Evolutionary conservation across 2,888 invertebrate genomes (phyloP).

Genomic region (Empis livida): DNA sequence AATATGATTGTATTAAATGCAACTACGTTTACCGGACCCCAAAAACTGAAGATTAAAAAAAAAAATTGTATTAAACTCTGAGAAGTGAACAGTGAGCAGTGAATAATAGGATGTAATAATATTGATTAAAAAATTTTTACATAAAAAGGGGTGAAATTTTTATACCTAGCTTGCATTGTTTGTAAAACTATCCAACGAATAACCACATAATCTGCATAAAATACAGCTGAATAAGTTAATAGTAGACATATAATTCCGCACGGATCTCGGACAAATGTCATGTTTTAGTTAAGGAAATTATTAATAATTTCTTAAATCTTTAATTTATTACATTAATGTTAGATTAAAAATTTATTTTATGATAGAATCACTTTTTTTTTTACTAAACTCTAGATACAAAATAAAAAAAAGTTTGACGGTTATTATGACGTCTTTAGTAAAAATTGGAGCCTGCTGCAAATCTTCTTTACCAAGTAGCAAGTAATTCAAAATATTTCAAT

Average conservation of each 20-base stretch:
- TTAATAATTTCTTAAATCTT: too few species aligned
- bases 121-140: constrained; percentile 2
- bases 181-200: constrained; percentile 70
- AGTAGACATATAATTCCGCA: constrained; percentile 73
- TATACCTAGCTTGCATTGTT: constrained; percentile 65
- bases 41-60: constrained; percentile 43
- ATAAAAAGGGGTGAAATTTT: not conserved
- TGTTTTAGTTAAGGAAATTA: constrained; percentile 21
- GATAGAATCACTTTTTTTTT: too few species aligned
- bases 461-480: constrained; percentile 8
- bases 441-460: constrained; percentile 10
- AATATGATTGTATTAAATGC: constrained; percentile 67
- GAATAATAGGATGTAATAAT: not conserved
- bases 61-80: not conserved
- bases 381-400: too few species aligned
- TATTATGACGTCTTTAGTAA: not conserved
- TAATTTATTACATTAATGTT: too few species aligned
- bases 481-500: too few species aligned
- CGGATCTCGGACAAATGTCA: constrained; percentile 62
- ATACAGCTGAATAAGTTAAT: constrained; percentile 64
- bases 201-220: constrained; percentile 81
- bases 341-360: too few species aligned
- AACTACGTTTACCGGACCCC: constrained; percentile 69
- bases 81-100: not conserved
- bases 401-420: too few species aligned